phyloP scores from a whole-genome alignment of 2,797 vertebrate genomes.

The Halcyon leucocephala region DNA sequence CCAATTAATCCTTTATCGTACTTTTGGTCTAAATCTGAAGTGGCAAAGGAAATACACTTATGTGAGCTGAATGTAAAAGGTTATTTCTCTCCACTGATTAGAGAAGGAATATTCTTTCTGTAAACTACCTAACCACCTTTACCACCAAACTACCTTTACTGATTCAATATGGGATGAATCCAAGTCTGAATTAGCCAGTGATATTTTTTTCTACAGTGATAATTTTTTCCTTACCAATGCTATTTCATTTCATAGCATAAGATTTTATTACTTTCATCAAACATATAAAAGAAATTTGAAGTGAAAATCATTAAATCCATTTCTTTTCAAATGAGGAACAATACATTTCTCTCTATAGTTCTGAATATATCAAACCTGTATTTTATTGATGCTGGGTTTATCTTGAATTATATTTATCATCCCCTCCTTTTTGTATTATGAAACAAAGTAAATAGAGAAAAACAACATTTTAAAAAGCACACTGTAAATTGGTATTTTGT shows the following conservation, averaged over 20 bases:
- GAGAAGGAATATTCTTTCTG: neutral
- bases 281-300: neutral
- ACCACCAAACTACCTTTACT: neutral
- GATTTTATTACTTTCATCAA: neutral
- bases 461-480: neutral
- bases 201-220: neutral
- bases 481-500: neutral
- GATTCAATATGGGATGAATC: neutral
- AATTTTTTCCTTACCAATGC: neutral
- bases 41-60: neutral
- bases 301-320: neutral
- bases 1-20: neutral
- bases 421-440: neutral
- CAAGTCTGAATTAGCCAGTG: neutral
- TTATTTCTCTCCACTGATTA: neutral
- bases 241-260: neutral
- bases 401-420: neutral
- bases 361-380: neutral
- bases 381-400: neutral
- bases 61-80: neutral
- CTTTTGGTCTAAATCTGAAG: neutral
- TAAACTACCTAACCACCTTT: neutral
- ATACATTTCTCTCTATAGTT: neutral
- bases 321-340: neutral
- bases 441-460: neutral